Evolutionary conservation across 1,140 invertebrate genomes (phyloP).

Genomic region (Hormaphis cornu): DNA sequence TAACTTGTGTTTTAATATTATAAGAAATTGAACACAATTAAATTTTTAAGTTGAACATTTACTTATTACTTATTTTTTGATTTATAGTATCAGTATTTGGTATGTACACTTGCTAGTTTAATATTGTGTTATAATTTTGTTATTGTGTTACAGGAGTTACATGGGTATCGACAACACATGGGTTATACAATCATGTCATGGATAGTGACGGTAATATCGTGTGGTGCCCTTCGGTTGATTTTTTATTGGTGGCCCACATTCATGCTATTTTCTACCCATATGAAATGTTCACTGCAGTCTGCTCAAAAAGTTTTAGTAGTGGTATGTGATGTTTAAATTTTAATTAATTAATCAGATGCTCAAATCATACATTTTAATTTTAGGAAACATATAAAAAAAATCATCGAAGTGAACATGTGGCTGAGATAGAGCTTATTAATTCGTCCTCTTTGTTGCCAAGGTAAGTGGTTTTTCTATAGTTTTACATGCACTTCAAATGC

Average conservation of each 20-base stretch:
- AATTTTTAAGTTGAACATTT: too few species aligned
- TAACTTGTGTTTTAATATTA: too few species aligned
- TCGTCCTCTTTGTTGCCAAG: conserved; percentile 4
- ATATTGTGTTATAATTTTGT: too few species aligned
- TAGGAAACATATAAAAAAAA: conserved; percentile 30
- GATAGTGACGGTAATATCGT: conserved; percentile 54
- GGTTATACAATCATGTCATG: conserved; percentile 49
- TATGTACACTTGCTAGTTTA: too few species aligned
- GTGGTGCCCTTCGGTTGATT: conserved; percentile 64
- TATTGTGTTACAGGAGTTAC: conserved; percentile 55
- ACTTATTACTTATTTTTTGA: too few species aligned
- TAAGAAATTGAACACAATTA: too few species aligned
- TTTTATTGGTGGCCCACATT: conserved; percentile 81
- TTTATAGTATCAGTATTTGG: too few species aligned
- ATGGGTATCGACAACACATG: conserved; percentile 52
- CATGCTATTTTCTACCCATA: conserved; percentile 63
- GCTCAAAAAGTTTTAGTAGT: conserved; percentile 69
- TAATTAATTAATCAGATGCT: neutral
- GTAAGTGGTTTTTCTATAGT: conserved; percentile 6
- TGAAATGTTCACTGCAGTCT: conserved; percentile 54
- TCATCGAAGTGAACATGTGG: conserved; percentile 28
- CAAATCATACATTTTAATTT: neutral
- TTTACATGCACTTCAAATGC: conserved; percentile 9
- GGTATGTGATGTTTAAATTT: conserved; percentile 45
- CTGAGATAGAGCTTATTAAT: conserved; percentile 11